Base-by-base conservation (phyloP, 2,113 vertebrate genomes). In the Pelvicachromis taeniatus region DNA sequence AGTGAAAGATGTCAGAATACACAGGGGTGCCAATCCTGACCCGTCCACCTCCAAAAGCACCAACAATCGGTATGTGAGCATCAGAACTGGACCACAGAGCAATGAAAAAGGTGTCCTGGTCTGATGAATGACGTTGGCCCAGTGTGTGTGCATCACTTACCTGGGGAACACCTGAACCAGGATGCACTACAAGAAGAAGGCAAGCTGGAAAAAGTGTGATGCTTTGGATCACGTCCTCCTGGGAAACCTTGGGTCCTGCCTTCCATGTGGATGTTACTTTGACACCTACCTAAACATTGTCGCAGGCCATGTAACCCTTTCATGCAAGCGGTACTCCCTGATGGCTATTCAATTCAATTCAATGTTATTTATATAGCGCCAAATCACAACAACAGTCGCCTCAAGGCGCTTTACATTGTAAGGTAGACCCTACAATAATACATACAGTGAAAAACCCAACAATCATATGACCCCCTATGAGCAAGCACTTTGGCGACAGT, bases 271-370 rank as follows among this genome's bases (percentile, higher is more conserved):
- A 65, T 65, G 61, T 65, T 21, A 65, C 61, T 40, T 65, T 14
- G 61, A 65, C 61, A 65, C 1, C 61, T 65, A 40, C 11, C 61
- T 65, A 65, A 65, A 21, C 33, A 40, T 21, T 40, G 33, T 65
- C 2, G 2, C 10, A 11, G 2, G 35, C 61, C 61, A 65, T 40
- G 19, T 65, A 40, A 21, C 19, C 61, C 19, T 14, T 7, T 65
- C 35, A 21, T 40, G 7, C 0, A 40, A 65, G 40, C 3, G 2
- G 7, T 21, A 0, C 19, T 21, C 1, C 19, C 19, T 40, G 0
- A 65, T 65, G 19, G 0, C 35, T 65, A 19, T n/a, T n/a, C n/a
- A n/a, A n/a, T n/a, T n/a, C n/a, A n/a, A n/a, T n/a, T n/a, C n/a
- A n/a, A n/a, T n/a, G n/a, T n/a, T n/a, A n/a, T n/a, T n/a, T n/a